phyloP scores from a whole-genome alignment of 2,113 vertebrate species.

The Lynx canadensis region DNA sequence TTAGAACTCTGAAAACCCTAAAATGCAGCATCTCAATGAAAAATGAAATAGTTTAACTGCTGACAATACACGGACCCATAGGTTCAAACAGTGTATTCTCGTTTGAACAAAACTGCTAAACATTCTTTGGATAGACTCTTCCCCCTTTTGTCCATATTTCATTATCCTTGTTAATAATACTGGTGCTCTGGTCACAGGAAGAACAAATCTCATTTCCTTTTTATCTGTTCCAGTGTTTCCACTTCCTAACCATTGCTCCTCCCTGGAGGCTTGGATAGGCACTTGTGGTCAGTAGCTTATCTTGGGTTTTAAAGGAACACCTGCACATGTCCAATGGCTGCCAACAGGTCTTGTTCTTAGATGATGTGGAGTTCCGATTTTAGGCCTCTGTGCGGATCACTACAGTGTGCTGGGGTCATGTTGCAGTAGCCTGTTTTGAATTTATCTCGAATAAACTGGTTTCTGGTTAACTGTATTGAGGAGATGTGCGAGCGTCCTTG shows the following conservation, averaged over 20 bases:
- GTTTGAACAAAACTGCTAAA: background rate
- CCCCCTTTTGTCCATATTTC: background rate
- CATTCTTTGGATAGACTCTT: background rate
- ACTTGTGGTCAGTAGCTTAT: background rate
- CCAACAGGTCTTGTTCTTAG: background rate
- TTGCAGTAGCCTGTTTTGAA: background rate
- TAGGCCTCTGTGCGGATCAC: background rate
- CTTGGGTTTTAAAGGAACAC: background rate
- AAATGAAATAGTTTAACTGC: background rate
- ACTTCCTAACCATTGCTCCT: background rate
- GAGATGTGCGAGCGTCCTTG: background rate
- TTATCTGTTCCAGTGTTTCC: background rate
- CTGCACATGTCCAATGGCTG: background rate
- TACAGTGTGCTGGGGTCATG: background rate
- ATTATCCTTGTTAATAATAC: background rate
- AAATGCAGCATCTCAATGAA: background rate
- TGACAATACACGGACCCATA: background rate
- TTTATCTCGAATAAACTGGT: constrained; percentile 56
- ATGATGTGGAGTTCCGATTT: background rate
- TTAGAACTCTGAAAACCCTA: background rate
- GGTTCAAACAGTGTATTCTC: background rate
- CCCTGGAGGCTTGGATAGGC: background rate
- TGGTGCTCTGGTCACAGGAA: constrained; percentile 2
- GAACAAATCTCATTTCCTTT: background rate
- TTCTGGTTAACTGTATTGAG: constrained; percentile 31